phyloP scores from a whole-genome alignment of 2,113 vertebrate species.

The Sigmodon hispidus region DNA sequence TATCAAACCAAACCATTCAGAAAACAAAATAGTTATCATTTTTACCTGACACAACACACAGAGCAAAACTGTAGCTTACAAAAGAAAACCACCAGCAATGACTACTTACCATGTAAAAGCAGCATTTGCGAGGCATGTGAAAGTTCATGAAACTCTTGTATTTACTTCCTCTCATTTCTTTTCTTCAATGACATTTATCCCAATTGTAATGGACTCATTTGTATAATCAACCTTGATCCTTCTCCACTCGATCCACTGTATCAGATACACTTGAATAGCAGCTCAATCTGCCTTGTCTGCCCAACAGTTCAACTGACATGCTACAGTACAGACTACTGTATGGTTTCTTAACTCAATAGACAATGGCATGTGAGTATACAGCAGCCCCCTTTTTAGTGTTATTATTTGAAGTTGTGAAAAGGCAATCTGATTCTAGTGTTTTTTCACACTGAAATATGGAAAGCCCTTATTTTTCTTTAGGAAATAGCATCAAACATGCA shows the following conservation, averaged over 20 bases:
- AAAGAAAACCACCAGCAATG: background rate
- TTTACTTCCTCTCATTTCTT: background rate
- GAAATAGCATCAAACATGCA: background rate
- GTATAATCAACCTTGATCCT: background rate
- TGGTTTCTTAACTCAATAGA: background rate
- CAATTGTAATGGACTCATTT: background rate
- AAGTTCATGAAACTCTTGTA: background rate
- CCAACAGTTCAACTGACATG: background rate
- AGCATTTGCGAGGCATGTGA: background rate
- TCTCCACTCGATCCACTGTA: background rate
- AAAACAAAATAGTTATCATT: background rate
- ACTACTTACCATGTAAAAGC: background rate
- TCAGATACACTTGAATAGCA: background rate
- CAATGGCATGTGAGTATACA: background rate
- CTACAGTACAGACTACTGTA: background rate
- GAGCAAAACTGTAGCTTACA: background rate
- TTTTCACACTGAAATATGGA: background rate
- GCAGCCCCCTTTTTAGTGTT: background rate
- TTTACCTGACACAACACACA: background rate
- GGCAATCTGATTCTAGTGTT: background rate
- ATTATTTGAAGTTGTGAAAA: background rate
- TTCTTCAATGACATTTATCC: background rate
- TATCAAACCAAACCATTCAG: background rate
- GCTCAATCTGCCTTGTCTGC: background rate
- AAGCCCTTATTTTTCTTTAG: background rate